Evolutionary conservation across 2,797 vertebrate species (phyloP), one percentile per base, ranked within the genome.

Genomic region (Microhierax caerulescens): DNA sequence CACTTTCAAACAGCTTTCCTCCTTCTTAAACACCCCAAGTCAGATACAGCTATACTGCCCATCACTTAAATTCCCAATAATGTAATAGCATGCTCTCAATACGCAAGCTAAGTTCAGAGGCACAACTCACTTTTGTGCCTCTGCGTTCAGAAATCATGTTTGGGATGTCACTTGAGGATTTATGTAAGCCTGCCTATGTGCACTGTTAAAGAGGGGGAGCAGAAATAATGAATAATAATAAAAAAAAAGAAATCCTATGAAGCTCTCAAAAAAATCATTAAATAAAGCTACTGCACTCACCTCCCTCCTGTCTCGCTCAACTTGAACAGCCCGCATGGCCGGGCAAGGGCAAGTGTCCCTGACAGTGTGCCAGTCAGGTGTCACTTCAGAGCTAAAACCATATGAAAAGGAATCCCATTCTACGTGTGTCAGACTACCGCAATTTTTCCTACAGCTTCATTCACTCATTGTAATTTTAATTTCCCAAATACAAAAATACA

Each of bases 401-500:
- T 97, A 98, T 98, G 98, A 98, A 98, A 98, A 98, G 98, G 98
- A 98, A 98, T 97, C 96, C 96, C 96, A 96, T 85, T 97, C 97
- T 93, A 93, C 75, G 39, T 88, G 75, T 61, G 89, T 96, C 51
- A 96, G 93, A 97, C 97, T 98, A 97, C 96, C 80, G 96, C 97
- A 96, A 88, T 85, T 97, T 67, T 95, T 89, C 96, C 98, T 97
- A 98, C 97, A 97, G 98, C 95, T 98, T 95, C 97, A 92, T 97
- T 97, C 93, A 96, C 95, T 97, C 97, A 98, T 97, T 98, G 98
- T 95, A 97, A 94, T 98, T 98, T 95, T 97, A 95, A 96, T 97
- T 97, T 97, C 97, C 95, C 97, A 97, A 97, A 98, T 98, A 98
- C 98, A 98, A 98, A 98, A 98, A 98, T 98, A 98, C 98, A 98